These are phyloP conservation scores for Clistopyga incitator DNA, from an alignment of 2,888 invertebrate genomes.

Conservation along the genomic window DNA sequence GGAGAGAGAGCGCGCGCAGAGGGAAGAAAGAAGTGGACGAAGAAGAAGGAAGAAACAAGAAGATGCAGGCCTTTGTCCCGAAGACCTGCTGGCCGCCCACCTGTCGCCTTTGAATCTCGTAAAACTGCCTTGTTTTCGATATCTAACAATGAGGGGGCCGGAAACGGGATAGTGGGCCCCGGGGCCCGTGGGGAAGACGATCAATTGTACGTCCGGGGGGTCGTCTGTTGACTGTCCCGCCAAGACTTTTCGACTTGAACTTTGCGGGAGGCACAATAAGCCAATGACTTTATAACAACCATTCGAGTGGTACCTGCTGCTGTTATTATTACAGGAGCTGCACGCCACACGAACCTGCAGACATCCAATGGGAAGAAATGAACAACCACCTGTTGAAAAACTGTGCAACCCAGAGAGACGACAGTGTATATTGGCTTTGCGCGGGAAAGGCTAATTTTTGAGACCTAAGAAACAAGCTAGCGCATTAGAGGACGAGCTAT, in stretches of 20 bases:
- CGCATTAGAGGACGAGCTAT: background rate
- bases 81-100: background rate
- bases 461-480: background rate
- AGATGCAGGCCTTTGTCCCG: background rate
- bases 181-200: background rate
- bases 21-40: background rate
- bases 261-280: constrained; percentile 28
- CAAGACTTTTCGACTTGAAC: background rate
- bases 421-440: background rate
- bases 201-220: background rate
- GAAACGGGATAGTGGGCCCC: no score
- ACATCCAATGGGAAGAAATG: background rate
- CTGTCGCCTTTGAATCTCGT: constrained; percentile 11
- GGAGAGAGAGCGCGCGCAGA: background rate
- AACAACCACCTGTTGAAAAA: constrained; percentile 31
- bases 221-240: constrained; percentile 7
- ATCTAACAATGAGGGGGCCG: background rate
- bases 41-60: background rate
- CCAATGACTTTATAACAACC: constrained; percentile 23
- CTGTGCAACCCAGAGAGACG: background rate
- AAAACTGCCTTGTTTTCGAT: constrained; percentile 14
- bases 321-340: constrained; percentile 32
- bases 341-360: background rate
- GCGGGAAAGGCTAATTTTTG: background rate
- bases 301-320: constrained; percentile 30